These are phyloP conservation scores for Euphydryas editha DNA, from an alignment of 2,888 invertebrate genomes.

Conservation along the genomic window DNA sequence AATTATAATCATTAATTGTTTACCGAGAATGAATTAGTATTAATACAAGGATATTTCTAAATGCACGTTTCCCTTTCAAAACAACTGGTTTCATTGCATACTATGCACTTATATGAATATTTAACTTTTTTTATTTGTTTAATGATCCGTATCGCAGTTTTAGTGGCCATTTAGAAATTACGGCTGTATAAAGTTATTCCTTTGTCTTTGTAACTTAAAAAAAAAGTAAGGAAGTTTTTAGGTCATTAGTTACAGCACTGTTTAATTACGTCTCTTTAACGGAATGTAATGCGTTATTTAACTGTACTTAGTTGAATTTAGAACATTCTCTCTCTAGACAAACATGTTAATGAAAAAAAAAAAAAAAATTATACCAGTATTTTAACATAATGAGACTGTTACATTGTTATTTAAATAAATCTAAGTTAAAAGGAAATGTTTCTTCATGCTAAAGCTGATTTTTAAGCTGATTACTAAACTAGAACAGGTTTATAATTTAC, in stretches of 20 bases:
- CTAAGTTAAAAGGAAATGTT: too few species aligned
- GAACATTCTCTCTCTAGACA: background rate
- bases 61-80: slow-evolving; percentile 6
- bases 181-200: slow-evolving; percentile 1
- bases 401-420: background rate
- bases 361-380: background rate
- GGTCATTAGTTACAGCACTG: slow-evolving; percentile 10
- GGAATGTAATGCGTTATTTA: slow-evolving; percentile 9
- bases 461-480: too few species aligned
- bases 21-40: background rate
- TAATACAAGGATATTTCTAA: slow-evolving; percentile 4
- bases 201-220: slow-evolving; percentile 23
- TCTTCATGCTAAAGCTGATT: too few species aligned
- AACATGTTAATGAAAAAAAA: background rate
- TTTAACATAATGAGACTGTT: background rate
- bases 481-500: too few species aligned
- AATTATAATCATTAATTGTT: background rate
- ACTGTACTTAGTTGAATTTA: background rate
- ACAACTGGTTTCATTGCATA: slow-evolving; percentile 1
- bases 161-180: slow-evolving; percentile 11
- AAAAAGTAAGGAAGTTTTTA: slow-evolving; percentile 20
- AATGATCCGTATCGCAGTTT: slow-evolving; percentile 7
- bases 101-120: slow-evolving; percentile 5
- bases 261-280: slow-evolving; percentile 20
- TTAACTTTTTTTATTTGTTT: background rate